Base-by-base conservation (phyloP, 2,797 vertebrate species). In the Okamejei kenojei region DNA sequence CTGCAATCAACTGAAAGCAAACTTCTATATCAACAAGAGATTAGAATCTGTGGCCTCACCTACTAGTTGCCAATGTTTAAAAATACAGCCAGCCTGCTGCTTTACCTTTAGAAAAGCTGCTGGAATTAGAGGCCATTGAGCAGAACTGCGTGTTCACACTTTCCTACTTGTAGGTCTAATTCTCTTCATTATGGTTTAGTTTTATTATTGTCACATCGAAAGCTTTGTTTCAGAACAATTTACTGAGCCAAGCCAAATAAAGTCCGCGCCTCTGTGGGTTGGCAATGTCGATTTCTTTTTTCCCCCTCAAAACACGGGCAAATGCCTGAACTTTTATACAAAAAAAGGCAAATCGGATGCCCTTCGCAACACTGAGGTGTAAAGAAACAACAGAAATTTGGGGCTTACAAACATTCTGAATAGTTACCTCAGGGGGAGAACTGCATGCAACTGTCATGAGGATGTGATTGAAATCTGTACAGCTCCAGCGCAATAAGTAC, bases 401-500 rank as follows among this genome's bases (percentile, higher is more conserved):
- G 32, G 35, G 58, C 13, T 93, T 17, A 90, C 54, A 73, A 15
- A 26, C 23, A 23, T 26, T 96, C 96, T 76, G 10, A 58, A 90
- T 81, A 7, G 93, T 0, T 95, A 99, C 99, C 98, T 99, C 95
- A 0, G 96, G 95, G 90, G 94, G 95, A 88, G 96, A 98, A 73
- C 91, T 96, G 95, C 99, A 99, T 63, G 98, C 97, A 94, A 99
- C 99, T 0, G 98, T 99, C 96, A 99, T 98, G 93, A 99, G 98
- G 94, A 99, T 99, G 96, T 97, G 97, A 94, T 97, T 97, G 58
- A 98, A 99, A 94, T 99, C 98, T 0, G 98, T 99, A 94, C 98
- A 98, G 97, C 98, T 99, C 98, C 98, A 99, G 76, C 99, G 97
- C 94, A 99, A 94, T 77, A 99, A 96, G 0, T 99, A 99, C 94